These are phyloP conservation scores for Proterorhinus semilunaris DNA, from an alignment of 2,113 vertebrate species.

Conservation along the genomic window DNA sequence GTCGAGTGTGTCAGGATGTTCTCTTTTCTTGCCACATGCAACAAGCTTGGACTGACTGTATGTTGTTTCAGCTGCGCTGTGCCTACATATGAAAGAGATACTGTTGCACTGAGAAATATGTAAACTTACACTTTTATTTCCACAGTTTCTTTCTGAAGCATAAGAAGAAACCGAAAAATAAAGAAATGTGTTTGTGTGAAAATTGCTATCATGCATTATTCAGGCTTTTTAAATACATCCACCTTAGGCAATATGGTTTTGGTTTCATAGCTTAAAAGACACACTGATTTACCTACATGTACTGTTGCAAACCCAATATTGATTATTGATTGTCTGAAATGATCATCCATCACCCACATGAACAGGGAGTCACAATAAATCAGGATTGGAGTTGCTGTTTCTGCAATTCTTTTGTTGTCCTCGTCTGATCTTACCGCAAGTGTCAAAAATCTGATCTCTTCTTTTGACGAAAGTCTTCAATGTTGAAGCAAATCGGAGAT, in stretches of 20 bases:
- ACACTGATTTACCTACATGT: not conserved
- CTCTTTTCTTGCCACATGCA: not conserved
- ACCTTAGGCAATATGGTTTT: not conserved
- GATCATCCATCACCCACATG: constrained; percentile 10
- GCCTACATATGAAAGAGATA: not conserved
- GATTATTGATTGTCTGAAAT: constrained; percentile 15
- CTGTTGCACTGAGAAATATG: not conserved
- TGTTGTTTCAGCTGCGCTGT: not conserved
- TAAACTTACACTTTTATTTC: not conserved
- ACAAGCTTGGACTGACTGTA: not conserved
- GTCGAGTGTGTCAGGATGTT: not conserved
- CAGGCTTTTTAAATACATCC: not conserved
- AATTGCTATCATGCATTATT: not conserved
- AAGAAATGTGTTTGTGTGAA: too few relatives aligned
- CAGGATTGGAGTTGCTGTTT: not conserved
- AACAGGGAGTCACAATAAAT: not conserved
- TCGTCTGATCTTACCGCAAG: not conserved
- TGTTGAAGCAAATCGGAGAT: too few relatives aligned
- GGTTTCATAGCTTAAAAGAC: not conserved
- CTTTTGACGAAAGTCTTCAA: not conserved
- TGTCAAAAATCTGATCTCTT: not conserved
- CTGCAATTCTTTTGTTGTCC: not conserved
- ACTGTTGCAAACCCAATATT: not conserved
- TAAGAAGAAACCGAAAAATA: not conserved
- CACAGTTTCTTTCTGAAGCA: not conserved